Evolutionary conservation across 2,113 vertebrate species (phyloP), one percentile per base, ranked within the genome.

Genomic region (Condylura cristata): DNA sequence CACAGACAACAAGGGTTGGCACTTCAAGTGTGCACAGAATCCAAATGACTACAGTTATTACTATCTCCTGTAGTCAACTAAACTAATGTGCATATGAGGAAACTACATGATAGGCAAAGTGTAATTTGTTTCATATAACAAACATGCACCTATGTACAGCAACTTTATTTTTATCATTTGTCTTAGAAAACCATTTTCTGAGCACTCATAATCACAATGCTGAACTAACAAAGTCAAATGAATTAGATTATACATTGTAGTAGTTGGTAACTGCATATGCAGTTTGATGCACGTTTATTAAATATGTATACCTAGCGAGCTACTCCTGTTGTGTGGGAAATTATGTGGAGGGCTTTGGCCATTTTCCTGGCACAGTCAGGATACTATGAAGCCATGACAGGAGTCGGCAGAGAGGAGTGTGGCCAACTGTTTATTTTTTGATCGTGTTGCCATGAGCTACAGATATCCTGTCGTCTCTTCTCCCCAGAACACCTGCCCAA

Each of bases 401-500:
- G 66, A 3, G 0, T 61, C 20, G 13, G 16, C 5, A 30, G 16
- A 3, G 28, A 70, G 5, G 53, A 34, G 0, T 41, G 0, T 30
- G n/a, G 14, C 3, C 28, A 72, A 3, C 22, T 9, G 34, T 32
- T 65, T 79, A 34, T 41, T 53, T 13, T 60, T 37, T 26, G 14
- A 13, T 8, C 6, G 8, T 39, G 20, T 5, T 56, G 17, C 8
- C 34, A 39, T 24, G 9, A 92, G 41, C 24, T 82, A 46, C 56
- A 68, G 51, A 32, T 14, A 46, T 24, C 22, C 30, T 48, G 0
- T 28, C 8, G 4, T 10, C 6, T 41, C 0, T 72, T 81, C 53
- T 82, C 20, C 22, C 12, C 28, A n/a, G 0, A 4, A n/a, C 2
- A 4, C 37, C 34, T 66, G 20, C 24, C 46, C 4, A 12, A 34